phyloP scores from a whole-genome alignment of 2,797 vertebrate species.

The Balearica regulorum region DNA sequence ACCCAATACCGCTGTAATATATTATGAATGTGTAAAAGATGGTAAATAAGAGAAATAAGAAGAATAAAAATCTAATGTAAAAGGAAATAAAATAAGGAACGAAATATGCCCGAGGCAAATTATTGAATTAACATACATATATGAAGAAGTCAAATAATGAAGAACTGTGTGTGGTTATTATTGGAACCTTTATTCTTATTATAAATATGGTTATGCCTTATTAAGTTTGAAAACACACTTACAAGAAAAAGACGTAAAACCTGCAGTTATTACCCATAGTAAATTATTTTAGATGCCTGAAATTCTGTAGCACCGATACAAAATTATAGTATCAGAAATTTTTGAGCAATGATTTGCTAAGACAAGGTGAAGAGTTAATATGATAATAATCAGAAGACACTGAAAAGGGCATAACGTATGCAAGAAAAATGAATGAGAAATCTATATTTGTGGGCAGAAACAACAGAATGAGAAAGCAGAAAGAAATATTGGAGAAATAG shows the following conservation, averaged over 20 bases:
- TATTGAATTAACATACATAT: not conserved
- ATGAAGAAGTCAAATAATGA: not conserved
- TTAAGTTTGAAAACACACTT: not conserved
- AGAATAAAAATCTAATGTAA: not conserved
- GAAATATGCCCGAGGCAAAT: not conserved
- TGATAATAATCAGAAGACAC: not conserved
- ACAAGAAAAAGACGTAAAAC: not conserved
- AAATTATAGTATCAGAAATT: not conserved
- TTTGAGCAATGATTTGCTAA: not conserved
- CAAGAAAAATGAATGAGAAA: not conserved
- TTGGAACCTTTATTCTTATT: not conserved
- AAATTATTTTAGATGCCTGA: not conserved
- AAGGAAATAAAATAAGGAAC: conserved; percentile 8
- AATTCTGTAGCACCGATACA: not conserved
- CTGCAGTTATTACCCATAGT: not conserved
- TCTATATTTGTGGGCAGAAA: not conserved
- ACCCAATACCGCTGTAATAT: not conserved
- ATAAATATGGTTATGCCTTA: not conserved
- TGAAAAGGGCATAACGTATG: not conserved
- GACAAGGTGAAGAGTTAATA: not conserved
- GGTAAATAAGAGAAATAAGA: not conserved
- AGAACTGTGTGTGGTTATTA: not conserved
- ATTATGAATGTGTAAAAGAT: not conserved
- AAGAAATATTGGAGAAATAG: not conserved
- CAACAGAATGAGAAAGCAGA: not conserved